Evolutionary conservation across 1,140 invertebrate species (phyloP), one percentile per base, ranked within the genome.

Genomic region (Trachymyrmex cornetzi): DNA sequence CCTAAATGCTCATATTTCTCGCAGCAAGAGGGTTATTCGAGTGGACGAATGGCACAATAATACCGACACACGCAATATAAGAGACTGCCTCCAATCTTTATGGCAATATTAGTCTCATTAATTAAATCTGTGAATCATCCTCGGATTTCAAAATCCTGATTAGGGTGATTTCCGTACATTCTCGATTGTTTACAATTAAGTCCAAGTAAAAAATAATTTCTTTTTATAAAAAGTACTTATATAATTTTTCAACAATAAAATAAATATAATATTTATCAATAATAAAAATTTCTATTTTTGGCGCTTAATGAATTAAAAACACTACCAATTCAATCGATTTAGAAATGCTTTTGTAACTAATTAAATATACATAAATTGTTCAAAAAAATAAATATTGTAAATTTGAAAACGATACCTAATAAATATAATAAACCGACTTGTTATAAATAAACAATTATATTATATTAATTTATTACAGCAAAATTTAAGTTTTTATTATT

Each of bases 21-120:
- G 14, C 14, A 55, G 57, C 34, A 14, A 48, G 16, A 50, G 9
- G 4, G 22, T 34, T 4, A 66, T 79, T 53, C 14, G 61, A 48
- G 48, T 64, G 27, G 27, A 80, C 67, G 48, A 63, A 5, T 24
- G 4, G n/a, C 16, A 80, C n/a, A 80, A 44, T 80, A 67, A 80
- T 80, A 80, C 48, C 14, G 48, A 80, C 16, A 79, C n/a, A 24
- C 61, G 55, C 75, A 48, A 63, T 64, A 77, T 59, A 80, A 80
- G n/a, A 30, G 14, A 67, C 27, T 67, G 30, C n/a, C 19, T 30
- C 27, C 27, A 27, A 66, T 80, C 24, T 53, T 66, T 34, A 27
- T 14, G 27, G 22, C 44, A 16, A 80, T 69, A 80, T 80, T 69
- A 80, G 63, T 57, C n/a, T 69, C 63, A 80, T 80, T 69, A 80